These are phyloP conservation scores for Agrochola lota DNA, from an alignment of 2,888 invertebrate species.

Conservation along the genomic window DNA sequence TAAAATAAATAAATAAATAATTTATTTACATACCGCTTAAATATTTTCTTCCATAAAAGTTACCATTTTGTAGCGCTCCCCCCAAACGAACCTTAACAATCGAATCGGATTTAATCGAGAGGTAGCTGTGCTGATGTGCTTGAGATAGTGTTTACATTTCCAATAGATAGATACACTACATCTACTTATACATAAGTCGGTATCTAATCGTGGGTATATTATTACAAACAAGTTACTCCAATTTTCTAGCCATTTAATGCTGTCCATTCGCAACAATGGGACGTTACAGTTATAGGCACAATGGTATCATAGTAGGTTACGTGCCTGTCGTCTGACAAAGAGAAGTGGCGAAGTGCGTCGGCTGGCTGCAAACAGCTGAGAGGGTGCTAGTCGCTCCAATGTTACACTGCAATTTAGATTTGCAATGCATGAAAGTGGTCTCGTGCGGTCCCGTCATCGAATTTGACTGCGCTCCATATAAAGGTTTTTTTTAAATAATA, in stretches of 20 bases:
- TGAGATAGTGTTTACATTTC: no score
- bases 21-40: no score
- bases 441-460: conserved; percentile 3
- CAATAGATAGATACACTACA: no score
- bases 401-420: conserved; percentile 25
- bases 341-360: conserved; percentile 3
- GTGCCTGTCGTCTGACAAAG: conserved; percentile 16
- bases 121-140: no score
- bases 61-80: no score
- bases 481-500: not conserved
- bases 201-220: not conserved
- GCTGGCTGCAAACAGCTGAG: conserved; percentile 12
- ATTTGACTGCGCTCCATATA: not conserved
- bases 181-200: no score
- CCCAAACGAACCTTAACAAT: no score
- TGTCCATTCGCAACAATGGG: not conserved
- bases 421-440: conserved; percentile 39
- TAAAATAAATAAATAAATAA: no score
- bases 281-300: not conserved
- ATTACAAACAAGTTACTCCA: not conserved
- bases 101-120: no score
- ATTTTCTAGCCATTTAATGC: conserved; percentile 8
- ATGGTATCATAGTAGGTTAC: conserved; percentile 18
- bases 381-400: not conserved
- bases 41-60: no score